Conservation (phyloP, 2,888 invertebrate species). For the Zele albiditarsus region DNA sequence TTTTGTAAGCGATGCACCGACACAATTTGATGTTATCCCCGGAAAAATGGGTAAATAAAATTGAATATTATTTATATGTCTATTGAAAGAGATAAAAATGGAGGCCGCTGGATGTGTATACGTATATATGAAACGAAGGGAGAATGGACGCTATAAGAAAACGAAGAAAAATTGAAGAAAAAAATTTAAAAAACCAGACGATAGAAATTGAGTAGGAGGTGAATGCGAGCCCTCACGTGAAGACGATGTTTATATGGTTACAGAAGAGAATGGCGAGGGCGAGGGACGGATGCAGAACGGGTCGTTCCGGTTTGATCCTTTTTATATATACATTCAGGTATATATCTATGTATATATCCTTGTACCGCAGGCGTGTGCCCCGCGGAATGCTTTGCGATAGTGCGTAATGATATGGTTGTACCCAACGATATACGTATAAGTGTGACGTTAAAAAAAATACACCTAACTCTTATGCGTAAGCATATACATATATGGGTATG, state of each 20-base stretch:
- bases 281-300: conserved; percentile 46
- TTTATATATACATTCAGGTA: conserved; percentile 35
- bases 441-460: conserved; percentile 28
- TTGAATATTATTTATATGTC: neutral
- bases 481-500: neutral
- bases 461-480: conserved; percentile 30
- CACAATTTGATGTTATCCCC: conserved; percentile 88
- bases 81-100: conserved; percentile 3
- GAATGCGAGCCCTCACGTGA: conserved; percentile 27
- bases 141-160: neutral
- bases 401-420: conserved; percentile 58
- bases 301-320: conserved; percentile 57
- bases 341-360: conserved; percentile 1
- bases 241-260: conserved; percentile 17
- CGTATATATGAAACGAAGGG: neutral
- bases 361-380: conserved; percentile 19
- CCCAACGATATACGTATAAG: conserved; percentile 31
- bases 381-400: conserved; percentile 53
- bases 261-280: conserved; percentile 25
- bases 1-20: conserved; percentile 85
- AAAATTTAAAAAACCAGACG: conserved; percentile 14
- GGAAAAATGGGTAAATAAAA: conserved; percentile 86
- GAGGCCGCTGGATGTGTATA: neutral
- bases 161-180: neutral
- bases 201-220: conserved; percentile 45